Conservation (phyloP, 1,140 invertebrate genomes). For the Drosophila gunungcola region DNA sequence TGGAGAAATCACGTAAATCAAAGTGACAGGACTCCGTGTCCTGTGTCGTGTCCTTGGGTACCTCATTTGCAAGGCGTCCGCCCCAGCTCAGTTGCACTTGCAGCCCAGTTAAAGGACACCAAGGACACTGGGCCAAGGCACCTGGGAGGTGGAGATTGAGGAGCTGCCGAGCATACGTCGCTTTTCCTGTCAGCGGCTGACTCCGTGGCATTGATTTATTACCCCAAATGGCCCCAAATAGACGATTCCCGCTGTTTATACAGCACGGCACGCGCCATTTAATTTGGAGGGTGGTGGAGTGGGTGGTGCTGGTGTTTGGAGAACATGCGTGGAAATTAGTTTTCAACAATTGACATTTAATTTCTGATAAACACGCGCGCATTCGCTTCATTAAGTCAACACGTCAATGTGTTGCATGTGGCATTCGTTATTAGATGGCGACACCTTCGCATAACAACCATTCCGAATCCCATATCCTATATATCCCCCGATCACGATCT, state of each 20-base stretch:
- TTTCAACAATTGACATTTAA: conserved; percentile 84
- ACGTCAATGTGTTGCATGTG: conserved; percentile 70
- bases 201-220: conserved; percentile 68
- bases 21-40: conserved; percentile 57
- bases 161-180: conserved; percentile 50
- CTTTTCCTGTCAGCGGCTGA: conserved; percentile 52
- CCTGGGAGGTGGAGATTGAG: conserved; percentile 38
- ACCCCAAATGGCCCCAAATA: conserved; percentile 9
- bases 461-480: background rate
- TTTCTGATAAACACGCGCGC: conserved; percentile 81
- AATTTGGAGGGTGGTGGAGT: conserved; percentile 20
- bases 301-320: background rate
- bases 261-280: conserved; percentile 69
- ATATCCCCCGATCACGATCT: conserved; percentile 33
- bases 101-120: conserved; percentile 25
- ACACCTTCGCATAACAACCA: conserved; percentile 37
- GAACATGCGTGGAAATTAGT: conserved; percentile 67
- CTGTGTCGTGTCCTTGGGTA: conserved; percentile 25
- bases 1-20: conserved; percentile 70
- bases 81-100: conserved; percentile 27
- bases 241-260: conserved; percentile 28
- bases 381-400: conserved; percentile 81
- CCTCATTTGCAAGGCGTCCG: conserved; percentile 28
- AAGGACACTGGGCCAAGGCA: background rate
- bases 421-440: conserved; percentile 71